Evolutionary conservation across 2,797 vertebrate species (phyloP), one percentile per base, ranked within the genome.

Genomic region (Emys orbicularis): DNA sequence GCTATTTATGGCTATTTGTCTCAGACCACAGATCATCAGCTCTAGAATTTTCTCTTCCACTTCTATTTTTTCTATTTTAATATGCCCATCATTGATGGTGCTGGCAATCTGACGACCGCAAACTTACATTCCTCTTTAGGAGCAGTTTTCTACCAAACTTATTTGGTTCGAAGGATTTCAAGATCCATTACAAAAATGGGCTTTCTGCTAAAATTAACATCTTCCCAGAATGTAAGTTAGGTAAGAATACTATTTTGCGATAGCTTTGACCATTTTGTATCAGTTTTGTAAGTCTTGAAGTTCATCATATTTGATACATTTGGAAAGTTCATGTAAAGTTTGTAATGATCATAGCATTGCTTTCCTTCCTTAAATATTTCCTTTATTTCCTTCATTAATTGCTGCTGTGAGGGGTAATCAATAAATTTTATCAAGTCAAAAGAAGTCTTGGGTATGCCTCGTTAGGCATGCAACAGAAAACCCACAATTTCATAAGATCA

Each of bases 401-500:
- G 96, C 95, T 95, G 94, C 82, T 49, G 88, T 93, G 93, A 65
- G 79, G 84, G 47, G 80, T 79, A 86, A 96, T 83, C 86, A 95
- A 96, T 79, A 82, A 83, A 96, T 95, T 96, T 95, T 93, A 96
- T 93, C 84, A 92, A 93, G 87, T 93, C 96, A 88, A 50, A 89
- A 90, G 80, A 96, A 96, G 68, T 97, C 95, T 95, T 93, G 84
- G 95, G 79, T 47, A 77, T 76, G 50, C 81, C 95, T 97, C 95
- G 95, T 93, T 91, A 93, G 94, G 49, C 81, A 85, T 79, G 91
- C 59, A 96, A 95, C 80, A 83, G 56, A 94, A 97, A 95, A 82
- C 87, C 90, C 95, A 96, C 85, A 83, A 97, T 89, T 93, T 97
- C 93, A 96, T 88, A 95, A 95, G 90, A 96, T 83, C 86, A 49